A percentile compares a stretch with the other conserved stretches of the same genome.
These are phyloP conservation scores for Acanthococcus lagerstroemiae DNA, from an alignment of 2,888 invertebrate species.

Conservation along the genomic window DNA sequence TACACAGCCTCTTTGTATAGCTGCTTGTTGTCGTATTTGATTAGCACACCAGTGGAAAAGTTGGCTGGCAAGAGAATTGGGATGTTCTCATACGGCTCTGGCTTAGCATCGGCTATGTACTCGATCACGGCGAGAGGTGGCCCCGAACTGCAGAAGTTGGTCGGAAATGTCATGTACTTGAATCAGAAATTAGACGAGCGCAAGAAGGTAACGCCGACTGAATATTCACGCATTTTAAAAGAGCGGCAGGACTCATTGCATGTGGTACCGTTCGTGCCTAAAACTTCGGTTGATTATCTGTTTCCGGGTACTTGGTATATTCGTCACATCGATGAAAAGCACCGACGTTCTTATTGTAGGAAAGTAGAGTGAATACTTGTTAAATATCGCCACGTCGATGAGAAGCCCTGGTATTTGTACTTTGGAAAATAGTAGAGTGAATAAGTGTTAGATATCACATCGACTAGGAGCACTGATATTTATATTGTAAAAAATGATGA, in stretches of 20 bases:
- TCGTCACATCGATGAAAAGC: constrained; percentile 69
- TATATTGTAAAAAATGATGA: no score
- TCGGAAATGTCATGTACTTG: constrained; percentile 57
- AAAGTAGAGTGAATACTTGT: no score
- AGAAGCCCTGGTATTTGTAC: no score
- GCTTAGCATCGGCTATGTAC: constrained; percentile 87
- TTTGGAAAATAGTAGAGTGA: no score
- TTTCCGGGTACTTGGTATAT: constrained; percentile 89
- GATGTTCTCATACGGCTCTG: constrained; percentile 96
- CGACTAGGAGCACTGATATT: no score
- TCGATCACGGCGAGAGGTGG: constrained; percentile 51
- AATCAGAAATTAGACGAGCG: constrained; percentile 58
- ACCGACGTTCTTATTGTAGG: constrained; percentile 46
- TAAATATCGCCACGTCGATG: no score
- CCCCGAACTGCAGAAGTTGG: constrained; percentile 56
- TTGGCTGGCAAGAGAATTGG: constrained; percentile 72
- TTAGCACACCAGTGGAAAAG: constrained; percentile 56
- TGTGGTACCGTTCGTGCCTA: constrained; percentile 74
- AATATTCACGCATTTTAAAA: constrained; percentile 72
- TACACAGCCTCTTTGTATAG: constrained; percentile 96
- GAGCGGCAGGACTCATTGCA: constrained; percentile 57
- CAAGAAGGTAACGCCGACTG: constrained; percentile 58
- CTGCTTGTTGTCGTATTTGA: constrained; percentile 75
- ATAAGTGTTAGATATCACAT: no score
- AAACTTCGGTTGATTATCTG: constrained; percentile 56